Evolutionary conservation across 1,140 invertebrate genomes (phyloP).

Genomic region (Apis laboriosa): DNA sequence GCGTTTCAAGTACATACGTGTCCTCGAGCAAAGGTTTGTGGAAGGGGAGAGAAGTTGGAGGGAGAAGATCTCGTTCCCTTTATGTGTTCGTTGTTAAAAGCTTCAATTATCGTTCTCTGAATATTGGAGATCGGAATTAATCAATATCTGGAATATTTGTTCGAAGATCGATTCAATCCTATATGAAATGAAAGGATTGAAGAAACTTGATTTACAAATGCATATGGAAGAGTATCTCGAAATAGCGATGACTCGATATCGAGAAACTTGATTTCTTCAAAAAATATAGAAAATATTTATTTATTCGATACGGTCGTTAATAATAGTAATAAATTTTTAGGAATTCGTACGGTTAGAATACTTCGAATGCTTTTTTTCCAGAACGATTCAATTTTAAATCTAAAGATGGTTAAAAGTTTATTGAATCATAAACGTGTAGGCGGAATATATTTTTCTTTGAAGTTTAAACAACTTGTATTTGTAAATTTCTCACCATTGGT

Average conservation of each 20-base stretch:
- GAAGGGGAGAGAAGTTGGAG: too few relatives aligned
- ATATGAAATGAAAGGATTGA: not conserved
- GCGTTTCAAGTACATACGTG: not conserved
- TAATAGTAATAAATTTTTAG: not conserved
- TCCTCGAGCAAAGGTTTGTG: not conserved
- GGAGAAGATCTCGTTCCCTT: not conserved
- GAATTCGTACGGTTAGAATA: not conserved
- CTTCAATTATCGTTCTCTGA: constrained; percentile 16
- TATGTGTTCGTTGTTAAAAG: not conserved
- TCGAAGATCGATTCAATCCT: not conserved
- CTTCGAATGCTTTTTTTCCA: not conserved
- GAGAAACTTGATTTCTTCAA: not conserved
- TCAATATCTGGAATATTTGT: constrained; percentile 10
- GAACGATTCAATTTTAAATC: not conserved
- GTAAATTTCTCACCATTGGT: not conserved
- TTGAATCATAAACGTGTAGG: not conserved
- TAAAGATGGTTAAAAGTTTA: not conserved
- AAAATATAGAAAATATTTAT: not conserved
- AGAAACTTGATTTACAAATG: not conserved
- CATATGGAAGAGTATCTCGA: not conserved
- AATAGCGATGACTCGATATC: not conserved
- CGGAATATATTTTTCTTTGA: not conserved
- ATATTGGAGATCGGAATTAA: constrained; percentile 12
- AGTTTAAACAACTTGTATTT: not conserved
- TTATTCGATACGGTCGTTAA: not conserved